phyloP scores from a whole-genome alignment of 1,140 invertebrate genomes.

The Sitophilus oryzae region DNA sequence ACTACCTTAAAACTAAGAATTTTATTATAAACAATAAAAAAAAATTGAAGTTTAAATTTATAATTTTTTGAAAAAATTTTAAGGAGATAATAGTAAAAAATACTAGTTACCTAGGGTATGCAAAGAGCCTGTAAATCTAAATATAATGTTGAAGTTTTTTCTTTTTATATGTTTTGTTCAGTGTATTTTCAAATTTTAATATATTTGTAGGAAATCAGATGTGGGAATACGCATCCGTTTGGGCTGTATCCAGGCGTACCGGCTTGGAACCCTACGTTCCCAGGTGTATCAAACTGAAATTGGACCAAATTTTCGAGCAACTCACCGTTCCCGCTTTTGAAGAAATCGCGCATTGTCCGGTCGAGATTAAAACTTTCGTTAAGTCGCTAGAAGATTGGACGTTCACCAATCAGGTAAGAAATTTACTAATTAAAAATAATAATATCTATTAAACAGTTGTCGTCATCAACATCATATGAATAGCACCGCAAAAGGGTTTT shows the following conservation, averaged over 20 bases:
- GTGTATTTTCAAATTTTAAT: no score
- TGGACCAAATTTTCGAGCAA: slow-evolving; percentile 52
- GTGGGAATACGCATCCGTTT: slow-evolving; percentile 59
- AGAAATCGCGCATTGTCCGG: slow-evolving; percentile 52
- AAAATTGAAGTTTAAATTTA: no score
- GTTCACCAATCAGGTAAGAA: slow-evolving; percentile 47
- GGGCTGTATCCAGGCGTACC: slow-evolving; percentile 52
- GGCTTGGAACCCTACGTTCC: slow-evolving; percentile 55
- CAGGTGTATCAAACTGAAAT: slow-evolving; percentile 50
- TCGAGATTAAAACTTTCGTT: slow-evolving; percentile 47
- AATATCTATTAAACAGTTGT: not conserved
- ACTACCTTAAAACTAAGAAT: no score
- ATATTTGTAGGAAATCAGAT: slow-evolving; percentile 62
- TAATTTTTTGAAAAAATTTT: no score
- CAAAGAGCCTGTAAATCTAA: no score
- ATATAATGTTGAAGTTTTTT: no score
- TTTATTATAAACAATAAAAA: no score
- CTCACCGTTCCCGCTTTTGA: slow-evolving; percentile 54
- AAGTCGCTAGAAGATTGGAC: slow-evolving; percentile 53
- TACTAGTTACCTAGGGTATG: no score
- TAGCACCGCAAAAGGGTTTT: no score
- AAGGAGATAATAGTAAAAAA: no score
- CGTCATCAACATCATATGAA: no score
- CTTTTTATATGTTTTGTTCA: no score
- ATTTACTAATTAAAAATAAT: not conserved